Base-by-base conservation (phyloP, 2,888 invertebrate genomes). In the Melitaea athalia region DNA sequence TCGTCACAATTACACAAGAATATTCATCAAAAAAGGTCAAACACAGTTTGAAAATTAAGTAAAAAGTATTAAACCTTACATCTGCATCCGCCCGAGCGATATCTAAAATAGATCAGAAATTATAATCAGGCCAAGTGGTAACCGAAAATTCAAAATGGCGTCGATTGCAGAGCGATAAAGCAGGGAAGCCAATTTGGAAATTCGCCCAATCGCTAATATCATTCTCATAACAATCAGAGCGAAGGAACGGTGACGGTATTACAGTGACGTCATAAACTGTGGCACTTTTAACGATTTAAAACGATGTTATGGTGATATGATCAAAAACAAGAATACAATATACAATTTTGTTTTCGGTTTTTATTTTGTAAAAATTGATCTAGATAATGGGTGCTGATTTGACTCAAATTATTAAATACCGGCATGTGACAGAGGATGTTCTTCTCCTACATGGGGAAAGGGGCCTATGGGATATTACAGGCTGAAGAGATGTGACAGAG, bases 141-240 rank as follows among this genome's bases (percentile, higher is more conserved):
- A 64, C 62, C 53, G 68, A 71, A 68, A 72, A 70, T 69, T 66
- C 70, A 71, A 74, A 74, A 70, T 70, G 71, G 72, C 74, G 72
- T 67, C 73, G 72, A 70, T 70, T 69, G 67, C 71, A 67, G 64
- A n/a, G 71, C 72, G 76, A 77, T 74, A 73, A 74, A 76, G 69
- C 70, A 71, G 72, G 49, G 68, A 63, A 63, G 66, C 73, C 76
- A 68, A 75, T 73, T 77, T 77, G 77, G 77, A 75, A 69, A 43
- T 64, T 47, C 71, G 74, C 76, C 77, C 75, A 76, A 76, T 73
- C 70, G 75, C 73, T 72, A 67, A 72, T 70, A 70, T 59, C 72
- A n/a, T 52, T 68, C 72, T 68, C 72, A 72, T 70, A 70, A 68
- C 68, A 70, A 68, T 71, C 66, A 52, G 57, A 62, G 24, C 61